Base-by-base conservation (phyloP, 2,888 invertebrate species). In the Nasonia oneida region DNA sequence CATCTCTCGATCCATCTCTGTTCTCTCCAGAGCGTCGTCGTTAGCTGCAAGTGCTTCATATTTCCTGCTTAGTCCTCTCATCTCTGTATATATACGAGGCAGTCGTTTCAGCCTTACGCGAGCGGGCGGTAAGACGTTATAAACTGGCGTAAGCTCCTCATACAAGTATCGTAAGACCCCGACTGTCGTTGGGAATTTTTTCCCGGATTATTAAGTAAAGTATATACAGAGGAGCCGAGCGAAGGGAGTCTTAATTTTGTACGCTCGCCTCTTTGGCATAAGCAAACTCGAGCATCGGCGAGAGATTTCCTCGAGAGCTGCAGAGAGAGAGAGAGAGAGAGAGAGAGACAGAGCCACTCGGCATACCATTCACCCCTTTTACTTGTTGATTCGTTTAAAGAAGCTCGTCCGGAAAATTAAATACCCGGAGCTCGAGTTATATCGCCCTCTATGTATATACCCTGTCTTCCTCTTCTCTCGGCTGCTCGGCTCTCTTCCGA, bases 341-440 rank as follows among this genome's bases (percentile, higher is more conserved):
- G 73, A 12, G n/a, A 42, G 10, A 8, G 18, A 4, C 14, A 10
- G 10, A 12, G 23, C 47, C 74, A 14, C 42, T 47, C 42, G 29
- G 39, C n/a, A 14, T 42, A n/a, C 42, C 10, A 15, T 42, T 23
- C 61, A 10, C 61, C 33, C 67, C 67, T 67, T 76, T 37, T 76
- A 81, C 81, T 81, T 81, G 81, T 81, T 81, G 81, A 81, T 81
- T 81, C 81, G 42, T 73, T 57, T 71, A 57, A 53, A 81, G 81
- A 57, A 81, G 57, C 71, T 37, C 53, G 71, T 42, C 73, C 39
- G 74, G 81, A 39, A 73, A 61, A 73, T 57, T 73, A 81, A 73
- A 57, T 57, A 57, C 73, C 39, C 23, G 53, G 23, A 5, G 70
- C n/a, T 14, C 67, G 29, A 14, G 67, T 33, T 67, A 67, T 67